These are phyloP conservation scores for Semotilus atromaculatus DNA, from an alignment of 2,797 vertebrate species.

Conservation along the genomic window DNA sequence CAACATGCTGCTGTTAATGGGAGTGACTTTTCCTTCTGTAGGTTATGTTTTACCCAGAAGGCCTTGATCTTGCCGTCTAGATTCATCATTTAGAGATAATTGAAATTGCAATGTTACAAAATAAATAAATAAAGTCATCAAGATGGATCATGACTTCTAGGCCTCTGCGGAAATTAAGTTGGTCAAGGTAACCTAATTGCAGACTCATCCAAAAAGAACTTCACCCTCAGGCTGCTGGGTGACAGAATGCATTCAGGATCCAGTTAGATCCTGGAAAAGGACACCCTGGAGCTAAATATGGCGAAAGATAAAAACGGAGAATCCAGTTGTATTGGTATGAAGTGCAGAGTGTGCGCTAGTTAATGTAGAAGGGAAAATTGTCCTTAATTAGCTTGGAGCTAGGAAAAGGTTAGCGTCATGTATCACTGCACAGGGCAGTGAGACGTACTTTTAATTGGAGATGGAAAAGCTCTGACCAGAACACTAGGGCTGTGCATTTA, in stretches of 20 bases:
- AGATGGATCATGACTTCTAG: conserved; percentile 45
- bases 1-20: background rate
- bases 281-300: conserved; percentile 54
- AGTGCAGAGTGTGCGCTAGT: conserved; percentile 46
- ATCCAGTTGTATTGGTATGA: conserved; percentile 42
- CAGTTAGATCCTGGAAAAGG: conserved; percentile 56
- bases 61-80: conserved; percentile 42
- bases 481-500: conserved; percentile 59
- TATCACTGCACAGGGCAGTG: conserved; percentile 59
- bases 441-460: conserved; percentile 70
- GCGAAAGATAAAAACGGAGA: conserved; percentile 38
- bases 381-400: conserved; percentile 68
- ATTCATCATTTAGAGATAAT: conserved; percentile 41
- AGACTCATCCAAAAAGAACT: conserved; percentile 51
- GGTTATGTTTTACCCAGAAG: conserved; percentile 51
- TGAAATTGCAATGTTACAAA: conserved; percentile 47
- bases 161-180: conserved; percentile 43
- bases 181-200: conserved; percentile 56
- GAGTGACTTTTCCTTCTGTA: conserved; percentile 36
- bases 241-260: conserved; percentile 58
- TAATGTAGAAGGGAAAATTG: conserved; percentile 58
- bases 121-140: conserved; percentile 54
- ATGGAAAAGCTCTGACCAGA: conserved; percentile 62
- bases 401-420: conserved; percentile 67
- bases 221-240: conserved; percentile 54